Evolutionary conservation across 2,113 vertebrate species (phyloP), one percentile per base, ranked within the genome.

Genomic region (Lanius ludovicianus): DNA sequence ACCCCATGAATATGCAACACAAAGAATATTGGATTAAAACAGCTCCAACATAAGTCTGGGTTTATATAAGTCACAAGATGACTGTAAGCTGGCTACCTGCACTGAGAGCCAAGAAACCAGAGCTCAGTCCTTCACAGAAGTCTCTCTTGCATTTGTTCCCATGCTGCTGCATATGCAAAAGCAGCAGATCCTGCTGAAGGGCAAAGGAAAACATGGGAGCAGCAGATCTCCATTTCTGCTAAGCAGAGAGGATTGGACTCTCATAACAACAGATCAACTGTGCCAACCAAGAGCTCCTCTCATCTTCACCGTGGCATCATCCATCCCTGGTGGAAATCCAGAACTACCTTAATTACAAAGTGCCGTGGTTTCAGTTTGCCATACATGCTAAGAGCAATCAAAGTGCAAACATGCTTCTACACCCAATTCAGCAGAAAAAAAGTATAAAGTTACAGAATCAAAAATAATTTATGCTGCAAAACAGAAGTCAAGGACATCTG

Each of bases 1-100:
- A 88, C 47, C 0, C 30, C 13, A 22, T 9, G 35, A 79, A 41
- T 8, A 55, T 0, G 0, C 13, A 71, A 57, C 41, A 52, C 0
- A 1, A 82, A 55, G 33, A 79, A 39, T 24, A 57, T 0, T 7
- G 70, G 25, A 76, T 46, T 68, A 50, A 83, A 55, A 65, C 0
- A 8, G 15, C 33, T 57, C 35, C 0, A 0, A 28, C 5, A 2
- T 9, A 59, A 9, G 1, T 20, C 35, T 31, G 33, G 6, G 11
- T 63, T 90, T 87, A 11, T 31, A 0, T 9, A 77, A 25, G 7
- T 42, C 57, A 47, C 15, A 76, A 82, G 28, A 37, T 1, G 2
- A 64, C 24, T 80, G 63, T 14, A 65, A 49, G 13, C 8, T 50
- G 33, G 20, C 10, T 83, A 47, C 27, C 23, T 64, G 37, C 28